Percentiles rank a stretch among this genome's conserved stretches.
Conservation (phyloP, 2,797 vertebrate species). For the Gymnothorax javanicus region DNA sequence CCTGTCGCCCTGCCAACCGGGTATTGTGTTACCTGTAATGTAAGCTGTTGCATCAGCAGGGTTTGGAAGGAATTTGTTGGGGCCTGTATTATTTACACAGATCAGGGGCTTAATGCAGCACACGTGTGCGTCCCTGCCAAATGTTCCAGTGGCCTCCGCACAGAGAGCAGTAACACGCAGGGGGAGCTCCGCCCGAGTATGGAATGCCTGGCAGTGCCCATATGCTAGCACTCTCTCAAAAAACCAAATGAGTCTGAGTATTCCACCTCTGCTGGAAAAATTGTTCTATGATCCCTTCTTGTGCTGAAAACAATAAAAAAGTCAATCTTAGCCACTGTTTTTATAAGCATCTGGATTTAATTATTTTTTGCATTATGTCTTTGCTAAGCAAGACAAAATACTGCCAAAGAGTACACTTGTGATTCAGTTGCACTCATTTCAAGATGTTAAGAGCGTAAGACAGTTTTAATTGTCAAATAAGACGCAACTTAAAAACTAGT, state of each 20-base stretch:
- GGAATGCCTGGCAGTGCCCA: neutral
- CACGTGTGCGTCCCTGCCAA: slow-evolving; percentile 1
- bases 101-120: neutral
- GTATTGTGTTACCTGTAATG: slow-evolving; percentile 32
- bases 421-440: too few species aligned
- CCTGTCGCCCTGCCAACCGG: neutral
- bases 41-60: slow-evolving; percentile 25
- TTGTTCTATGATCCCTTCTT: neutral
- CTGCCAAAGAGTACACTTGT: too few species aligned
- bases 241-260: neutral
- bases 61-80: slow-evolving; percentile 21
- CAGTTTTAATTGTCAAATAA: too few species aligned
- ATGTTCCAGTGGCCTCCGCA: neutral
- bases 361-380: too few species aligned
- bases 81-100: slow-evolving; percentile 8
- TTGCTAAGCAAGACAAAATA: too few species aligned
- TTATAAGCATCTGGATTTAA: too few species aligned
- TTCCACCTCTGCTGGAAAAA: neutral
- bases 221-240: neutral
- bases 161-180: neutral
- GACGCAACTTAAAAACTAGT: too few species aligned
- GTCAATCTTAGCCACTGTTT: too few species aligned
- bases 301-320: too few species aligned
- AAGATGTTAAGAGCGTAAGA: too few species aligned
- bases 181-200: neutral